These are phyloP conservation scores for Lepilemur ruficaudatus DNA, from an alignment of 2,797 vertebrate genomes.

Conservation along the genomic window DNA sequence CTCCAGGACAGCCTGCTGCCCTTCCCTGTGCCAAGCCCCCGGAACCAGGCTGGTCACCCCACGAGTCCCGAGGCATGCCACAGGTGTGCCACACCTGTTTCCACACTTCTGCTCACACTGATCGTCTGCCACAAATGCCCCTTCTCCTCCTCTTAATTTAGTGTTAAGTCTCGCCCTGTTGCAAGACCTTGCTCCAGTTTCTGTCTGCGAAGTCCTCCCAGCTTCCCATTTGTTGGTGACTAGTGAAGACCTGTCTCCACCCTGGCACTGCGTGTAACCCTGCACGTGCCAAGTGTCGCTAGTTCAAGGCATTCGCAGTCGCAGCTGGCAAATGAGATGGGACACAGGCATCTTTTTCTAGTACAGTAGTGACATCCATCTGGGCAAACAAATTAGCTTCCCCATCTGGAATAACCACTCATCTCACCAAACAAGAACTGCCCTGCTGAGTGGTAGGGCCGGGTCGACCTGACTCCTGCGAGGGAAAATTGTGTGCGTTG, in stretches of 20 bases:
- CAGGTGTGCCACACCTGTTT: background rate
- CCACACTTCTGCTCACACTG: background rate
- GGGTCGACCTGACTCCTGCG: fast-evolving
- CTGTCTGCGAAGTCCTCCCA: background rate
- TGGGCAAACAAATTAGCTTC: background rate
- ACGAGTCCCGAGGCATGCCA: background rate
- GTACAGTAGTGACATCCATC: background rate
- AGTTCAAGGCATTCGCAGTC: background rate
- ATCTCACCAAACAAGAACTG: background rate
- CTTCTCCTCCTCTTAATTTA: background rate
- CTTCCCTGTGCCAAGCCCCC: background rate
- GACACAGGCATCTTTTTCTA: background rate
- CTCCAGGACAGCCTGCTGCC: background rate
- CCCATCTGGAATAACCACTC: background rate
- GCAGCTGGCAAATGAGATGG: background rate
- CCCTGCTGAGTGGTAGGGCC: background rate
- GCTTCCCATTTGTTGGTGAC: background rate
- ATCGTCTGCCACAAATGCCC: background rate
- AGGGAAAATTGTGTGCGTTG: too few species aligned
- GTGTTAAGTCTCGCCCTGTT: background rate
- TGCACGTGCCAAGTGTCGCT: background rate
- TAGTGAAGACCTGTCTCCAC: background rate
- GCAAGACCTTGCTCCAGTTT: background rate
- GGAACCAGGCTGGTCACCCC: background rate
- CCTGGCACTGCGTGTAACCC: background rate